Percentiles rank a stretch among this genome's conserved stretches.
These are phyloP conservation scores for Brachionus paranguensis DNA, from an alignment of 1,140 invertebrate species.

Conservation along the genomic window DNA sequence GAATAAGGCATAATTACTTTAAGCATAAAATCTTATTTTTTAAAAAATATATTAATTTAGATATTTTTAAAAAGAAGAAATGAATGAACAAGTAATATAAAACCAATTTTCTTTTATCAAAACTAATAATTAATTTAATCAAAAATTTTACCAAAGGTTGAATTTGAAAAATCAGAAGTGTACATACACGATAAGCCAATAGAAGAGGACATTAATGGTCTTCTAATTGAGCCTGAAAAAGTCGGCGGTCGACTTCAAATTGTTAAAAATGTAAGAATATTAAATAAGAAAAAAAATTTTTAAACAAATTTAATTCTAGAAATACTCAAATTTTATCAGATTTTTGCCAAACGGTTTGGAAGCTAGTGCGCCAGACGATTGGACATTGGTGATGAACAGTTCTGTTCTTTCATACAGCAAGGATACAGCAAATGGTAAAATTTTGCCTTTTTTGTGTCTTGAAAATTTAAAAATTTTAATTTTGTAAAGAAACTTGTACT, in stretches of 20 bases:
- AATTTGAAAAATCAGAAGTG: conserved; percentile 3
- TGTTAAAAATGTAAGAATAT: conserved; percentile 30
- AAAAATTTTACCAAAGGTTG: background rate
- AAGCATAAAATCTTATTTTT: background rate
- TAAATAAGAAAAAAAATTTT: background rate
- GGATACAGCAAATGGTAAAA: background rate
- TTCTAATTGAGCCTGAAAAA: conserved; percentile 17
- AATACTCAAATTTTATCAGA: background rate
- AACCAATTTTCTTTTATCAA: background rate
- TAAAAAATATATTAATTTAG: background rate
- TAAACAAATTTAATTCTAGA: background rate
- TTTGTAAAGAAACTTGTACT: background rate
- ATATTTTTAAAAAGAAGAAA: background rate
- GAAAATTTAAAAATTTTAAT: background rate
- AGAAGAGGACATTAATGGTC: conserved; percentile 30
- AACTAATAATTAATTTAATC: background rate
- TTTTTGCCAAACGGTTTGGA: conserved; percentile 24
- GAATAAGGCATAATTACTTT: background rate
- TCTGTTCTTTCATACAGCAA: background rate
- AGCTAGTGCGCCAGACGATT: background rate
- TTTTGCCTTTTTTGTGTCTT: background rate
- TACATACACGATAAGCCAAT: conserved; percentile 12
- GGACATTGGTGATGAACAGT: conserved; percentile 3
- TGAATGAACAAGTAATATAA: conserved; percentile 16
- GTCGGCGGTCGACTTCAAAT: conserved; percentile 33